Percentiles rank a stretch among this genome's conserved stretches.
Conservation (phyloP, 2,888 invertebrate genomes). For the Argyresthia albistria region DNA sequence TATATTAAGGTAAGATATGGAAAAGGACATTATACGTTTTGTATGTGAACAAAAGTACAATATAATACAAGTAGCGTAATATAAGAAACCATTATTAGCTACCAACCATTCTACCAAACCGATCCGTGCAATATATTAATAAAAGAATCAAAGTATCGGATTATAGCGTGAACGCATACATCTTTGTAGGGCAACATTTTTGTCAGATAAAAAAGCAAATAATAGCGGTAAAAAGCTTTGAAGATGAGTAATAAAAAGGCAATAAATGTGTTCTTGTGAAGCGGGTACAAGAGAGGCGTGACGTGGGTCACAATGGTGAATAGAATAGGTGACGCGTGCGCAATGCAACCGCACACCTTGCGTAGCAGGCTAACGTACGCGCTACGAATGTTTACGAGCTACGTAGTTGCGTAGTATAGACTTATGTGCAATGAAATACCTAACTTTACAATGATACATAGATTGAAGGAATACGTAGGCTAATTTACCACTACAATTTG, state of each 20-base stretch:
- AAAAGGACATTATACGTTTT: not conserved
- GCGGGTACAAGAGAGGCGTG: constrained; percentile 37
- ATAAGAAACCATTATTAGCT: not conserved
- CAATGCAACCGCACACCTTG: constrained; percentile 41
- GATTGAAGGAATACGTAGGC: too few relatives aligned
- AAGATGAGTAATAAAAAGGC: constrained; percentile 68
- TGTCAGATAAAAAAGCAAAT: constrained; percentile 35
- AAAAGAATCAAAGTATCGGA: constrained; percentile 41
- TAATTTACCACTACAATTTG: too few relatives aligned
- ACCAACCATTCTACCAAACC: not conserved
- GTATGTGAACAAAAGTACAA: not conserved
- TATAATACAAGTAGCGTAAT: not conserved
- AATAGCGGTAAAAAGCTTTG: constrained; percentile 49
- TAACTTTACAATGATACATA: too few relatives aligned
- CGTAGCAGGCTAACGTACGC: constrained; percentile 8
- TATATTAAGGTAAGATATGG: not conserved
- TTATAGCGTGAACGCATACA: constrained; percentile 67
- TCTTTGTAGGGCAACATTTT: constrained; percentile 44
- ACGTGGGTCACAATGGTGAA: constrained; percentile 48
- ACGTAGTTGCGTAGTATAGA: constrained; percentile 6
- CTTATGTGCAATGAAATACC: constrained; percentile 1
- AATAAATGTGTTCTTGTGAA: constrained; percentile 45
- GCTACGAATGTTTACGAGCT: not conserved
- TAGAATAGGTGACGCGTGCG: constrained; percentile 50
- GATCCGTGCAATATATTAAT: constrained; percentile 17